Evolutionary conservation across 2,888 invertebrate genomes (phyloP), one percentile per base, ranked within the genome.

Genomic region (Fragum fragum): DNA sequence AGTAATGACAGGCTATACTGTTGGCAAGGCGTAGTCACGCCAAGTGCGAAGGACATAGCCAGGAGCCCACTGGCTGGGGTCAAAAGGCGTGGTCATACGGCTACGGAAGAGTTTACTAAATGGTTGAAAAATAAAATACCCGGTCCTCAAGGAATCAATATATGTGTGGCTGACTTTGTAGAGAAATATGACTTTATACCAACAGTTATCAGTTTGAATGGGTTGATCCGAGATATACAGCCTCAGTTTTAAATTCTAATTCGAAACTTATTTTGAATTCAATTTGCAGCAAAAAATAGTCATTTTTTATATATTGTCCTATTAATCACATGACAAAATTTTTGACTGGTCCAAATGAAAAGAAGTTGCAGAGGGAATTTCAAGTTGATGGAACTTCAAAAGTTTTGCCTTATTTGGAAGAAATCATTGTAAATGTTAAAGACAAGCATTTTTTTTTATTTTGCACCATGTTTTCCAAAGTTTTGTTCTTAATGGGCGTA

Each of bases 21-120:
- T 1, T 96, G 97, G 26, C 98, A 98, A 91, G 97, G 97, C 53
- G 95, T 98, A 18, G 94, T 98, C 26, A 98, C 98, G 0, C 98
- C 94, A 18, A 88, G 89, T 55, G 77, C 84, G 2, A 71, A 76
- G 16, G 87, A 85, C 61, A 90, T 94, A 14, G 72, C 91, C 21
- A 57, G 82, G 2, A 85, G 92, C 78, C 71, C 90, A 0, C 79
- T 82, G 21, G 87, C 88, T 0, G 89, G 83, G 47, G 97, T 94
- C 75, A 93, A 94, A 82, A 87, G 90, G 21, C 91, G 91, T 55
- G 95, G 93, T 1, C 82, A 90, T 7, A 92, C 94, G 7, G 91
- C 92, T 42, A 93, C 94, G 69, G 76, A 66, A 23, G 91, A 87
- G 11, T 83, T 95, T 36, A 87, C 93, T 68, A 89, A 94, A 70